These are phyloP conservation scores for Pogonocichla stellata DNA, from an alignment of 2,113 vertebrate genomes.

Conservation along the genomic window DNA sequence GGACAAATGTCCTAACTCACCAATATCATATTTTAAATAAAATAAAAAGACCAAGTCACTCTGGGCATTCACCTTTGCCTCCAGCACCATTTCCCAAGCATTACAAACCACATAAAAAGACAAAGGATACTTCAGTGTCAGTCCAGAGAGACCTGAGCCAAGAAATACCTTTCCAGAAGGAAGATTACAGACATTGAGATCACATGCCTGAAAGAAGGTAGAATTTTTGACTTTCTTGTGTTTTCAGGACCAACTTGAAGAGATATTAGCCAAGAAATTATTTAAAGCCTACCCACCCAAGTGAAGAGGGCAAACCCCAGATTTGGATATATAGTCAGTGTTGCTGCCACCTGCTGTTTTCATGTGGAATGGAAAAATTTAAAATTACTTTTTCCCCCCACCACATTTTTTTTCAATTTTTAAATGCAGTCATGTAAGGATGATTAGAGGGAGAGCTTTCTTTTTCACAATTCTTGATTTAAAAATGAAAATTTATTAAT, in stretches of 20 bases:
- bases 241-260: background rate
- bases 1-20: background rate
- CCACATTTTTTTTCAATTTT: background rate
- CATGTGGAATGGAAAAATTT: background rate
- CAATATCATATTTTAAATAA: background rate
- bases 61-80: background rate
- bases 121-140: background rate
- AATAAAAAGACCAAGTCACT: background rate
- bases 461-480: background rate
- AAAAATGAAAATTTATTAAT: background rate
- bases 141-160: background rate
- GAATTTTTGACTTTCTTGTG: background rate
- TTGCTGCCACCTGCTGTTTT: slow-evolving; percentile 59
- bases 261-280: background rate
- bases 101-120: background rate
- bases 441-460: background rate
- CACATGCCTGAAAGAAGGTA: background rate
- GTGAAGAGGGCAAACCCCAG: background rate
- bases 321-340: background rate
- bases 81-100: background rate
- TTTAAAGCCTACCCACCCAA: background rate
- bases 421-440: background rate
- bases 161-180: background rate
- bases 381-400: background rate
- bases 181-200: background rate